Percentiles rank a stretch among this genome's conserved stretches.
Conservation (phyloP, 2,797 vertebrate species). For the Notoglanidium macrostoma region DNA sequence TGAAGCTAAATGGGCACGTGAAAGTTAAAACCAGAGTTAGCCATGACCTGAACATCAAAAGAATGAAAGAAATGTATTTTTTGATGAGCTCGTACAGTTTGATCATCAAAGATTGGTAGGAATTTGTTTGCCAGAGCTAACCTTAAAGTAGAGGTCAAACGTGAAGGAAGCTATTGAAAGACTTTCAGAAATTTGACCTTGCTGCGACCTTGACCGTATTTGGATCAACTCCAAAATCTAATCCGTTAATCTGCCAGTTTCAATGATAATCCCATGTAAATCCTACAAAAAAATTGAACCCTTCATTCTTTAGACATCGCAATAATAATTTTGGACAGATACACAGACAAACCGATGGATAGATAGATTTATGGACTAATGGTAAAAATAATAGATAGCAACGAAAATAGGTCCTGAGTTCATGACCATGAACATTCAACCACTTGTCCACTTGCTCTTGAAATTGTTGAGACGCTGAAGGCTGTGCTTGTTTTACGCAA, state of each 20-base stretch:
- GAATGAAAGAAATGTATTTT: not conserved
- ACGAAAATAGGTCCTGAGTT: not conserved
- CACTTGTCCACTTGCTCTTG: not conserved
- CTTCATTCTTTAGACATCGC: not conserved
- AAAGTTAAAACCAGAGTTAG: constrained; percentile 2
- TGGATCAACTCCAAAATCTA: not conserved
- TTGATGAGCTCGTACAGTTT: not conserved
- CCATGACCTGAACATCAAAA: not conserved
- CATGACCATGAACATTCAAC: not conserved
- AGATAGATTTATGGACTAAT: not conserved
- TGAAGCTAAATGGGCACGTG: not conserved
- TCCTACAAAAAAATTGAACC: not conserved
- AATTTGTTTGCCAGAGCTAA: not conserved
- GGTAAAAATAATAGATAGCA: not conserved
- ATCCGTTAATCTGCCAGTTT: not conserved
- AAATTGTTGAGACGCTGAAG: not conserved
- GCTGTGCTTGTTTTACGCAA: not conserved
- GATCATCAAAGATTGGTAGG: not conserved
- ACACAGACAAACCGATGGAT: not conserved
- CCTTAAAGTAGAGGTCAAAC: not conserved
- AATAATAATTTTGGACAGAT: not conserved
- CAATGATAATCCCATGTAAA: not conserved
- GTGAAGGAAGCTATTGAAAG: not conserved
- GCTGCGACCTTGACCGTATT: not conserved
- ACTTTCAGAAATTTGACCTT: not conserved